Percentiles rank a stretch among this genome's conserved stretches.
Evolutionary conservation across 2,888 invertebrate genomes (phyloP).

Genomic region (Gastracanthus pulcherrimus): DNA sequence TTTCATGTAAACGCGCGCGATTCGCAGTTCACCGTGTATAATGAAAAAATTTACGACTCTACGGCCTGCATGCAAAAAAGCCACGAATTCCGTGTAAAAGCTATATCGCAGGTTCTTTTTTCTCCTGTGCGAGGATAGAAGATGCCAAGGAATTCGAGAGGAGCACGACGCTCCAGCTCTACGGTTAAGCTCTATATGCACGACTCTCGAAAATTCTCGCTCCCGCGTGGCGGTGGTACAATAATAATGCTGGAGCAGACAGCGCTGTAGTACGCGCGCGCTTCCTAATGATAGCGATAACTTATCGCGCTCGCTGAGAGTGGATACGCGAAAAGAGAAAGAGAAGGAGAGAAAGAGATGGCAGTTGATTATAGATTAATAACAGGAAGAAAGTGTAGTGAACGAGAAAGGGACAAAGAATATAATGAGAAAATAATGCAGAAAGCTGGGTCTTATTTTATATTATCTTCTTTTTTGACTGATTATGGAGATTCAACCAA

Average conservation of each 20-base stretch:
- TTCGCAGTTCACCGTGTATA: not conserved
- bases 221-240: too few species aligned
- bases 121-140: not conserved
- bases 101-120: too few species aligned
- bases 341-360: not conserved
- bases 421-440: not conserved
- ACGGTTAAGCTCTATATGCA: not conserved
- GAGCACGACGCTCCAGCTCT: not conserved
- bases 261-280: not conserved
- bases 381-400: not conserved
- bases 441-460: not conserved
- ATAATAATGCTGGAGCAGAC: not conserved
- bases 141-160: not conserved
- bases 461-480: too few species aligned
- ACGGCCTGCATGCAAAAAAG: not conserved
- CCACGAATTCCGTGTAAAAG: not conserved
- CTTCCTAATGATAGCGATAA: conserved; percentile 30
- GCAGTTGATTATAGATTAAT: too few species aligned
- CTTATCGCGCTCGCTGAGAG: too few species aligned
- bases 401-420: too few species aligned
- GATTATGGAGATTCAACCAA: too few species aligned
- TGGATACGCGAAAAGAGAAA: not conserved
- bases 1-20: not conserved
- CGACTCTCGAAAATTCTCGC: conserved; percentile 18
- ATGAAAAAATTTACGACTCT: conserved; percentile 22